Conservation (phyloP, 2,888 invertebrate genomes). For the Drosophila suboccidentalis region DNA sequence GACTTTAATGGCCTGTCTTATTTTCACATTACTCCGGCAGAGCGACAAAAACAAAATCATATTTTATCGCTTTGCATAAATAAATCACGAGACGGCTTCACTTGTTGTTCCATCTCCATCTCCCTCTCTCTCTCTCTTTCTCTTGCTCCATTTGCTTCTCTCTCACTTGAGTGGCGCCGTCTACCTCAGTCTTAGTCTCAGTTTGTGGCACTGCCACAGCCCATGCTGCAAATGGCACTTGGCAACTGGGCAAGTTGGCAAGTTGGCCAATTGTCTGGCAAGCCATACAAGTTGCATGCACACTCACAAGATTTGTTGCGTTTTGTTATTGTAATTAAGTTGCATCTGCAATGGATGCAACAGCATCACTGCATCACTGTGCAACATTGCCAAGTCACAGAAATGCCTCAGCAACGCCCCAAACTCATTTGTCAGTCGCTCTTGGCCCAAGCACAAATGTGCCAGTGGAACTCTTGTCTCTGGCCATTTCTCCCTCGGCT, state of each 20-base stretch:
- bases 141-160: conserved; percentile 23
- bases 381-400: conserved; percentile 33
- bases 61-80: conserved; percentile 78
- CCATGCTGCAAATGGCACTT: conserved; percentile 23
- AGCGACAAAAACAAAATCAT: conserved; percentile 67
- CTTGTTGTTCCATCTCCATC: conserved; percentile 31
- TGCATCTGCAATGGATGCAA: conserved; percentile 65
- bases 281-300: conserved; percentile 49
- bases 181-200: conserved; percentile 52
- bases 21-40: conserved; percentile 59
- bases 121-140: not conserved
- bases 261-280: conserved; percentile 75
- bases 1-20: conserved; percentile 73
- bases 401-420: conserved; percentile 59
- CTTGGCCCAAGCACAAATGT: conserved; percentile 40
- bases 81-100: conserved; percentile 72
- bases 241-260: conserved; percentile 38
- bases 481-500: conserved; percentile 2
- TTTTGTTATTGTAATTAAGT: conserved; percentile 78
- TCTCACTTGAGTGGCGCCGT: conserved; percentile 72
- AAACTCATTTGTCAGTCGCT: conserved; percentile 64
- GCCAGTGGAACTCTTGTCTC: conserved; percentile 43
- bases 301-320: conserved; percentile 58
- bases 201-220: conserved; percentile 23
- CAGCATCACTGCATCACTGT: conserved; percentile 25